phyloP scores from a whole-genome alignment of 2,113 vertebrate species.

The Chascanopsetta lugubris region DNA sequence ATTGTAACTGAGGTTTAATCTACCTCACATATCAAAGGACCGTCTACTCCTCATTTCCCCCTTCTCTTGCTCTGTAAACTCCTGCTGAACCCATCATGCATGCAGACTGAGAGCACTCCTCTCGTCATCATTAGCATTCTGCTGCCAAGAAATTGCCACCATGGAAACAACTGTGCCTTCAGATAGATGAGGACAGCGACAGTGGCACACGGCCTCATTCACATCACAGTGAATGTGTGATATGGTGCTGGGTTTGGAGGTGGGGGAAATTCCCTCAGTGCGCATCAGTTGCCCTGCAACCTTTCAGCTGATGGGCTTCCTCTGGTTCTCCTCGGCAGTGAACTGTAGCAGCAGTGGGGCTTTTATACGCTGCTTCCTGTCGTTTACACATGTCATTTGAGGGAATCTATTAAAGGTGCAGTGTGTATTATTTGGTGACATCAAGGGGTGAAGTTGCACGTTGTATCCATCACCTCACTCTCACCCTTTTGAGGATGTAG shows the following conservation, averaged over 20 bases:
- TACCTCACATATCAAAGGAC: constrained; percentile 27
- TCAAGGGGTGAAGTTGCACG: no score
- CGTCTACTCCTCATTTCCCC: background rate
- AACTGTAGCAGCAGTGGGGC: constrained; percentile 23
- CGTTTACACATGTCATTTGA: constrained; percentile 9
- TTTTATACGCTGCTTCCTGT: constrained; percentile 6
- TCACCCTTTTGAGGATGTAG: no score
- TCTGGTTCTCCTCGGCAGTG: constrained; percentile 23
- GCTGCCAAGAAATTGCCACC: constrained; percentile 64
- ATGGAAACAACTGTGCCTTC: constrained; percentile 67
- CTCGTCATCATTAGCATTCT: constrained; percentile 63
- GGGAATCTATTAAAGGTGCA: background rate
- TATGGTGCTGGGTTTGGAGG: constrained; percentile 11
- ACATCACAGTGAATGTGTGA: constrained; percentile 37
- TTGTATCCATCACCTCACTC: no score
- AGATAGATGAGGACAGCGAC: constrained; percentile 47
- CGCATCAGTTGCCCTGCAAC: constrained; percentile 10
- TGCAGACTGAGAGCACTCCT: constrained; percentile 46
- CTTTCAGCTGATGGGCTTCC: constrained; percentile 19
- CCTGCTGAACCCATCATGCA: constrained; percentile 70
- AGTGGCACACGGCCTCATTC: constrained; percentile 45
- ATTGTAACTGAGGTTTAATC: constrained; percentile 24
- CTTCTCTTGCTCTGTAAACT: constrained; percentile 65
- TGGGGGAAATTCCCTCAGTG: constrained; percentile 24
- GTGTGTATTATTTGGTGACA: no score